Percentiles rank a stretch among this genome's conserved stretches.
phyloP scores from a whole-genome alignment of 2,113 vertebrate species.

The Myotis davidii region DNA sequence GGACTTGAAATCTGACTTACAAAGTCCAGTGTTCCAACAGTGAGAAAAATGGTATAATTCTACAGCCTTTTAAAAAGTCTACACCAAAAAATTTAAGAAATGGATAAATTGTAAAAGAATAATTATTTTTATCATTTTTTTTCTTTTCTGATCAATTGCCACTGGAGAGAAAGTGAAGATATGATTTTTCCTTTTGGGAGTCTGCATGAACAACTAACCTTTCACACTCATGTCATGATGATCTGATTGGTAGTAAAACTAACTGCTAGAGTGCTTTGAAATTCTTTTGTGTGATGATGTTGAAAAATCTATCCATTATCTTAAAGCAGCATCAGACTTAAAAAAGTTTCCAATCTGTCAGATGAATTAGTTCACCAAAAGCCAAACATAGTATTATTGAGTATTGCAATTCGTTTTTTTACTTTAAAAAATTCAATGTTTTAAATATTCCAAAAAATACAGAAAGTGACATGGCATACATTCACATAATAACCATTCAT shows the following conservation, averaged over 20 bases:
- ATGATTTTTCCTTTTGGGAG: neutral
- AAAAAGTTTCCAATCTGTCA: conserved; percentile 30
- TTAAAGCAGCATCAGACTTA: neutral
- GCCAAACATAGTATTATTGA: neutral
- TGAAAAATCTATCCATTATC: conserved; percentile 1
- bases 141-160: neutral
- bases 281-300: conserved; percentile 14
- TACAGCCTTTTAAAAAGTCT: neutral
- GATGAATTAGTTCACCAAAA: conserved; percentile 11
- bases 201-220: neutral
- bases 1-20: neutral
- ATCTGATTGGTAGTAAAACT: conserved; percentile 12
- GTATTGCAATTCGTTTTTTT: neutral
- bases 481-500: neutral
- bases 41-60: neutral
- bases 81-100: neutral
- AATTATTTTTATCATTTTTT: neutral
- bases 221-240: neutral
- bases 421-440: conserved; percentile 37
- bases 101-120: neutral
- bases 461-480: neutral
- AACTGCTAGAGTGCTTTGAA: neutral
- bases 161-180: neutral
- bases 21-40: neutral
- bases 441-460: neutral